Evolutionary conservation across 2,888 invertebrate genomes (phyloP), one percentile per base, ranked within the genome.

Genomic region (Agapostemon virescens): DNA sequence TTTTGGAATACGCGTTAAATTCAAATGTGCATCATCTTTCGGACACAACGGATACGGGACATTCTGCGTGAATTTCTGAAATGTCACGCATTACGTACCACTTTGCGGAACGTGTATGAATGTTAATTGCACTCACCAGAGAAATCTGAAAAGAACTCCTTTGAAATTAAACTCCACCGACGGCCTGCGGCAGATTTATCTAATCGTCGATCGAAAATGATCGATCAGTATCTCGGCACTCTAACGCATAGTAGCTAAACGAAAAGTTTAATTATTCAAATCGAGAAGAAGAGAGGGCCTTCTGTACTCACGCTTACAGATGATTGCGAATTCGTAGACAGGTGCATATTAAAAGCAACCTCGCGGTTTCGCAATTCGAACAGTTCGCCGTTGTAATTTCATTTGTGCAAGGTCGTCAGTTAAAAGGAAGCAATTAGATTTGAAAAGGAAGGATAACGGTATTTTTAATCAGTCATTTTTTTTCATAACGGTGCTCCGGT

Each of bases 401-500:
- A 82, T 13, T 42, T 55, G 70, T 73, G 55, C 71, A 81, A 76
- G 82, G 76, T 36, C 70, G 49, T 17, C 40, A 33, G 40, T 49
- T 68, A 70, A 77, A 83, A 83, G 83, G 83, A 82, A 83, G 76
- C 52, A 79, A 79, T 84, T 79, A 79, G 63, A 75, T 71, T 77
- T 66, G 72, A 79, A 79, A 49, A 76, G 79, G 77, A 79, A 80
- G 79, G 71, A 78, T 72, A 15, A 82, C 74, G 72, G 83, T 77
- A 55, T 66, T 69, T 68, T 30, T 45, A 79, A 74, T 72, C 45
- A 79, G 82, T 77, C 61, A 38, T 64, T 84, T 81, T 74, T 67
- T 73, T 63, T 61, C 69, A 61, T 79, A 86, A 85, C 77, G 67
- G 78, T 74, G 61, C 64, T 67, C 33, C 55, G 72, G 40, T 17